Percentiles rank a stretch among this genome's conserved stretches.
Evolutionary conservation across 2,797 vertebrate genomes (phyloP).

Genomic region (Ceryle rudis): DNA sequence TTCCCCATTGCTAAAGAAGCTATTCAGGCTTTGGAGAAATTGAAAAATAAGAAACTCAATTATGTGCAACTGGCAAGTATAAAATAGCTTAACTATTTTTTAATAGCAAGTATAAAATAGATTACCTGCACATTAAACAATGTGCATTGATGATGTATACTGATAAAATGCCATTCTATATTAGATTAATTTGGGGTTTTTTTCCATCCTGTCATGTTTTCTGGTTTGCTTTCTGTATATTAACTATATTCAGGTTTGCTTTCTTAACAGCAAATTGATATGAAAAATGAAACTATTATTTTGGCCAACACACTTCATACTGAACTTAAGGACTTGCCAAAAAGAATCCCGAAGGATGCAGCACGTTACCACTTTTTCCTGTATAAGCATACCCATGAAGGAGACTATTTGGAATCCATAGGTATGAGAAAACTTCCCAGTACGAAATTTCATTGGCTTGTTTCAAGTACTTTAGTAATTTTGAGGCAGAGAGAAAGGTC

Average conservation of each 20-base stretch:
- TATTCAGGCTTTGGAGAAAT: slow-evolving; percentile 86
- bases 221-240: not conserved
- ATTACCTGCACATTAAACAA: not conserved
- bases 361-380: slow-evolving; percentile 98
- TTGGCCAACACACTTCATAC: slow-evolving; percentile 90
- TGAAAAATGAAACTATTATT: slow-evolving; percentile 90
- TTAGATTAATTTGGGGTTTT: not conserved
- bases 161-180: not conserved
- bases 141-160: not conserved
- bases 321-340: slow-evolving; percentile 92
- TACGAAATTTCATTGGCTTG: not conserved
- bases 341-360: slow-evolving; percentile 91
- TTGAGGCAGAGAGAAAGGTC: not conserved
- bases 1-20: slow-evolving; percentile 92
- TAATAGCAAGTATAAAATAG: not conserved
- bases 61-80: slow-evolving; percentile 96
- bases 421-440: slow-evolving; percentile 76
- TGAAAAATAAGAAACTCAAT: slow-evolving; percentile 89
- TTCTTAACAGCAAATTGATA: slow-evolving; percentile 89
- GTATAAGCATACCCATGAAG: slow-evolving; percentile 96
- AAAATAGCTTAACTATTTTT: not conserved
- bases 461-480: not conserved
- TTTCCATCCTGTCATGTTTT: not conserved
- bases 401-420: slow-evolving; percentile 95
- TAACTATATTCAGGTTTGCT: slow-evolving; percentile 41